Evolutionary conservation across 2,113 vertebrate genomes (phyloP).

Genomic region (Pelecanoides urinatrix): DNA sequence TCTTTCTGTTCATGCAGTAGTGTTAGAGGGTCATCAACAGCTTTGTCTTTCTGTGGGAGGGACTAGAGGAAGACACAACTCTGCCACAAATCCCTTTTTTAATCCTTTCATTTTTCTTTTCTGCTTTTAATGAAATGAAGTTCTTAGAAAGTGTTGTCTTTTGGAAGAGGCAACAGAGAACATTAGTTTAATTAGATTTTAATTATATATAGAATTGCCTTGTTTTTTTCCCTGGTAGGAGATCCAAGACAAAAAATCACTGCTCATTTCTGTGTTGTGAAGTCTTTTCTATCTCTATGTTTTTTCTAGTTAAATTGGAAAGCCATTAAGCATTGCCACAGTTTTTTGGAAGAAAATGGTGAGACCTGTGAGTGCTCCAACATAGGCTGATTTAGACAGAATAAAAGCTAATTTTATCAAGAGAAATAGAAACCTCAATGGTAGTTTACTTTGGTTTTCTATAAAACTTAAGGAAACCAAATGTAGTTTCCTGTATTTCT

Average conservation of each 20-base stretch:
- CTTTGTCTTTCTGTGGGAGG: background rate
- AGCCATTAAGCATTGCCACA: background rate
- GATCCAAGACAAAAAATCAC: background rate
- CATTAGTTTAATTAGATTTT: background rate
- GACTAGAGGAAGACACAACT: background rate
- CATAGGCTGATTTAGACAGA: background rate
- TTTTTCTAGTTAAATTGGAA: background rate
- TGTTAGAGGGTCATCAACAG: background rate
- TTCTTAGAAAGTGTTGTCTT: background rate
- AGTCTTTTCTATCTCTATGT: background rate
- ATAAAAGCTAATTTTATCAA: conserved; percentile 1
- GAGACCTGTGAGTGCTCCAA: background rate
- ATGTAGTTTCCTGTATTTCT: background rate
- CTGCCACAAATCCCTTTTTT: background rate
- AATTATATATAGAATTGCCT: background rate
- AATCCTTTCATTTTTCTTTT: background rate
- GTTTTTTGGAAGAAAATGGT: background rate
- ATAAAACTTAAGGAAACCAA: background rate
- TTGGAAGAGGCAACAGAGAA: background rate
- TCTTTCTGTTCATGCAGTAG: background rate
- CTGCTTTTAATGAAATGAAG: background rate
- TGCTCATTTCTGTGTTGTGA: background rate
- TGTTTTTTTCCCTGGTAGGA: background rate
- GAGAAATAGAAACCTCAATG: background rate
- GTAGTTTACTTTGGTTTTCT: background rate